Base-by-base conservation (phyloP, 2,797 vertebrate genomes). In the Danio aesculapii region DNA sequence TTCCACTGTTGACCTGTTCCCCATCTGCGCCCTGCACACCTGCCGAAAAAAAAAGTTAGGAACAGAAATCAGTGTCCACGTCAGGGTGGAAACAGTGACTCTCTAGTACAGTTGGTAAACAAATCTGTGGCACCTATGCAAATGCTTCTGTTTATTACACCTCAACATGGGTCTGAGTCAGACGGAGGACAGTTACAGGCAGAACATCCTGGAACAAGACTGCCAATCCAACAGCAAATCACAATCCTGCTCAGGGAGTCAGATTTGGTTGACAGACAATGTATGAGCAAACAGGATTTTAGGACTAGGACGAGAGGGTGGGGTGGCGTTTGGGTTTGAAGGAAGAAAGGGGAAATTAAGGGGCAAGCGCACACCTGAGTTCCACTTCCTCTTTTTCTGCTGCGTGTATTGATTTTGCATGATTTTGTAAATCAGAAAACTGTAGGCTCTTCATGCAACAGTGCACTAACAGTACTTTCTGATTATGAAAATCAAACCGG, bases 91-190 rank as follows among this genome's bases (percentile, higher is more conserved):
- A 85, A 68, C 71, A 57, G 68, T 70, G 75, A 79, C 79, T 88
- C 84, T 90, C 83, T 72, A 71, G 80, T 84, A 85, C 79, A 81
- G 88, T 85, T 88, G 84, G 89, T 91, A 95, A 94, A 94, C 93
- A 95, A 95, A 95, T 95, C 94, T 91, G 92, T 91, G 88, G 91
- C 87, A 84, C 85, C 75, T 89, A 95, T 95, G 94, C 94, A 95
- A 95, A 95, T 92, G 7, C 46, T 4, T 91, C 87, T 90, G 90
- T 89, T 75, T 86, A 67, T 85, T 89, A 81, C 86, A 74, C 44
- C 77, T 84, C 82, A 89, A 87, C 84, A 46, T 30, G 87, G 88
- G 90, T 84, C 86, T 84, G 44, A 52, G 78, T 81, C 77, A 71
- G 63, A 30, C 44, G 1, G 57, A 64, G 39, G 68, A 93, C 93